A percentile compares a stretch with the other conserved stretches of the same genome.
Evolutionary conservation across 2,888 invertebrate genomes (phyloP).

Genomic region (Sinodicranocentrus sp.): DNA sequence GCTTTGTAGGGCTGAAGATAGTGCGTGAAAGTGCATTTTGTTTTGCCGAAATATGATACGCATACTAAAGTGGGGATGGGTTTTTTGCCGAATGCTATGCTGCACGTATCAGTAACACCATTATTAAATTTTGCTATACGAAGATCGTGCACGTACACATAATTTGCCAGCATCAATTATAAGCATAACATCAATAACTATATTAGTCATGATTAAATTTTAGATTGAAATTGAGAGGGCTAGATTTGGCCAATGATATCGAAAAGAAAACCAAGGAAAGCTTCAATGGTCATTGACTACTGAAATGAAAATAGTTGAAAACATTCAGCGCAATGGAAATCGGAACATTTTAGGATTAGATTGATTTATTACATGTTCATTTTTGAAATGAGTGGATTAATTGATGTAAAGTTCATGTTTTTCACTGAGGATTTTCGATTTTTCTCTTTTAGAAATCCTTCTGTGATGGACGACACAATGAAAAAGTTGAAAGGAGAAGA

Average conservation of each 20-base stretch:
- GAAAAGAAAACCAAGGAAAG: conserved; percentile 18
- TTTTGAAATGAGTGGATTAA: too few relatives aligned
- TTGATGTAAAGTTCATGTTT: too few relatives aligned
- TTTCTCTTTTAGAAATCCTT: conserved; percentile 52
- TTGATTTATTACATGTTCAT: too few relatives aligned
- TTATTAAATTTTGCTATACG: neutral
- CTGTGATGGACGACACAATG: conserved; percentile 56
- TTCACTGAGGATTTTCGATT: too few relatives aligned
- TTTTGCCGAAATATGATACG: neutral
- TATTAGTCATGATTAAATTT: neutral
- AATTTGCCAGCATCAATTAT: conserved; percentile 1
- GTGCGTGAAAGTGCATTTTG: neutral
- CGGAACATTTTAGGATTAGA: too few relatives aligned
- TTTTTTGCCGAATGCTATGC: too few relatives aligned
- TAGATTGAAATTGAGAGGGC: conserved; percentile 39
- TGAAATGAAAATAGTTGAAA: too few relatives aligned
- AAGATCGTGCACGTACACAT: neutral
- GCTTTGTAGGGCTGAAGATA: neutral
- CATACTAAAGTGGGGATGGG: too few relatives aligned
- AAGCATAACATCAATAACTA: neutral
- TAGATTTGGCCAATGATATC: conserved; percentile 43
- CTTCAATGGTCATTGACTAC: too few relatives aligned
- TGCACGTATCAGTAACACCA: neutral
- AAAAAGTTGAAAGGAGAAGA: conserved; percentile 39
- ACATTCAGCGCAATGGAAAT: too few relatives aligned